These are phyloP conservation scores for Sarcophaga peregrina DNA, from an alignment of 1,140 invertebrate genomes.

Conservation along the genomic window DNA sequence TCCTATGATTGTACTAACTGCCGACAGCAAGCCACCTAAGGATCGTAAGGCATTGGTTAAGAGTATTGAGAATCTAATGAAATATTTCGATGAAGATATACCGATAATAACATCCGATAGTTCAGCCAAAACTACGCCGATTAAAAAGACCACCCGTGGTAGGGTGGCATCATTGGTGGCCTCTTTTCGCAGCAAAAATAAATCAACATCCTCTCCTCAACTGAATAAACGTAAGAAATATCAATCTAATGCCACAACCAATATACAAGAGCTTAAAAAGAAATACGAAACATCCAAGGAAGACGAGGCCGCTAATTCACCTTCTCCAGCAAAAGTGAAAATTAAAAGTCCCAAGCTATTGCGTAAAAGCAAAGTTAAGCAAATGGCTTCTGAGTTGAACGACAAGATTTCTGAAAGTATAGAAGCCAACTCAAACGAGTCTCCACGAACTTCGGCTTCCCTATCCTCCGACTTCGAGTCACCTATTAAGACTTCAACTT, in stretches of 20 bases:
- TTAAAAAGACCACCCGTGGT: conserved; percentile 47
- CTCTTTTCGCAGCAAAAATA: background rate
- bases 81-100: conserved; percentile 63
- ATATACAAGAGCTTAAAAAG: conserved; percentile 34
- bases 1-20: conserved; percentile 47
- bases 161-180: conserved; percentile 60
- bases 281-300: conserved; percentile 23
- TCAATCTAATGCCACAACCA: background rate
- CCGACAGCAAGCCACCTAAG: conserved; percentile 52
- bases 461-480: conserved; percentile 53
- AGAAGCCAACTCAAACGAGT: conserved; percentile 40
- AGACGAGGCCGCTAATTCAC: background rate
- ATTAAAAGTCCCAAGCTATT: conserved; percentile 21
- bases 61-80: conserved; percentile 62
- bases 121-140: conserved; percentile 48
- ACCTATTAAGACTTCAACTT: background rate
- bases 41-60: conserved; percentile 48
- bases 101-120: conserved; percentile 38
- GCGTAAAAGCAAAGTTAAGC: conserved; percentile 54
- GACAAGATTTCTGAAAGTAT: conserved; percentile 55
- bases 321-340: conserved; percentile 50
- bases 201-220: background rate
- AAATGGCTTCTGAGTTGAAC: conserved; percentile 61
- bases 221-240: background rate
- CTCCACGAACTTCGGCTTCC: conserved; percentile 46